phyloP scores from a whole-genome alignment of 23 tunicate genomes.

The Styela plicata region DNA sequence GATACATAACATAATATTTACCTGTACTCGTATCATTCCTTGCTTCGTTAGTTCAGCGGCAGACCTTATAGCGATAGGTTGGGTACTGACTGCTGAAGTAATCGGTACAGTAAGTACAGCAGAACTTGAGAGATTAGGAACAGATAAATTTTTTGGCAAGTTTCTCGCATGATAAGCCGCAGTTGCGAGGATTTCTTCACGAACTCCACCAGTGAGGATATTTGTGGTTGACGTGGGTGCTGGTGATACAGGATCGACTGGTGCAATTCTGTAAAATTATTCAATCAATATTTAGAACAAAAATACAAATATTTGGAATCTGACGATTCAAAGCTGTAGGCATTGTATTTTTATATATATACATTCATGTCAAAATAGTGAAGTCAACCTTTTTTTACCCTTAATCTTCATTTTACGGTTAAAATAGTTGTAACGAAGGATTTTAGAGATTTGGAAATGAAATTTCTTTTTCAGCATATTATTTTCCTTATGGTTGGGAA shows the following conservation, averaged over 20 bases:
- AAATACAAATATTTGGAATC: too few relatives aligned
- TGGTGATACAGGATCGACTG: constrained; percentile 16
- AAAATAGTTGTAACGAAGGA: too few relatives aligned
- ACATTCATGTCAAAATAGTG: too few relatives aligned
- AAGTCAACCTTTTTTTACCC: too few relatives aligned
- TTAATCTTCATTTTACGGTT: too few relatives aligned
- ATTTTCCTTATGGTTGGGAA: too few relatives aligned
- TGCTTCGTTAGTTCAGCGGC: background rate
- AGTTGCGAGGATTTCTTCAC: constrained; percentile 11
- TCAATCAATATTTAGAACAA: too few relatives aligned
- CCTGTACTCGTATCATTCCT: background rate
- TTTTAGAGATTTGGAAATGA: too few relatives aligned
- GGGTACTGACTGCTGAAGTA: background rate
- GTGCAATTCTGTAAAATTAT: background rate
- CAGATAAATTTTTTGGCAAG: constrained; percentile 28
- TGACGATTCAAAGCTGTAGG: too few relatives aligned
- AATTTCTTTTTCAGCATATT: too few relatives aligned
- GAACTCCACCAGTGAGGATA: background rate
- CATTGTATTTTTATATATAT: too few relatives aligned
- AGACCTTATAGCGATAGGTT: background rate
- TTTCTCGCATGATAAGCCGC: constrained; percentile 21
- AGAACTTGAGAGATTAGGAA: constrained; percentile 4
- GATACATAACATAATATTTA: too few relatives aligned
- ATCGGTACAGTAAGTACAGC: background rate
- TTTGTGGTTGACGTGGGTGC: background rate